Evolutionary conservation across 2,888 invertebrate species (phyloP), one percentile per base, ranked within the genome.

Genomic region (Eupithecia subfuscata): DNA sequence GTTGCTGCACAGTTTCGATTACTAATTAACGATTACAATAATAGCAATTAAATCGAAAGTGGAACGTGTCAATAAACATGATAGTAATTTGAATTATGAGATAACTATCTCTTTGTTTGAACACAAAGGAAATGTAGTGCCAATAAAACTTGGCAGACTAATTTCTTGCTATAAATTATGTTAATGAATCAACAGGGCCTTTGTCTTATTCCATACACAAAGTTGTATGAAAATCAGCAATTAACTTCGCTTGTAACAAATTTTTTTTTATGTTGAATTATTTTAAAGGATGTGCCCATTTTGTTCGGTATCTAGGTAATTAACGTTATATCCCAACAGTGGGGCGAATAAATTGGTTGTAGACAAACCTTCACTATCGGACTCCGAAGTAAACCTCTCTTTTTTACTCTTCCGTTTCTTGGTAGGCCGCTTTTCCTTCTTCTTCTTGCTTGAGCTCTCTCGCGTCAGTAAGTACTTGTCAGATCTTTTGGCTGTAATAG

Each of bases 391-490:
- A 81, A 87, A 88, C 81, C 85, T 89, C 56, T 93, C 93, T 82
- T 95, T 95, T 90, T 95, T 96, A 89, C 96, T 97, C 92, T 97
- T 97, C 84, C 96, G 95, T 83, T 96, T 96, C 85, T 96, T 96
- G 76, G 95, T 95, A 76, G 92, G 95, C 79, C 95, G 91, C 84
- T 95, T 95, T 78, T 93, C 91, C 82, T 94, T 93, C 81, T 87
- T 86, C 84, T 87, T 86, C 84, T 94, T 93, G 82, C 89, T 93
- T 8, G 90, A 88, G 81, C 80, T 90, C 81, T 94, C 94, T 89
- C 84, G 95, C 89, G 87, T 93, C 79, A 95, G 90, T 84, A 97
- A 93, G 92, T 97, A 98, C 89, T 97, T 97, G 88, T 97, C 97
- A 79, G 97, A 97, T 81, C 97, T 95, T 87, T 97, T 97, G 37